Evolutionary conservation across 2,113 vertebrate species (phyloP).

Genomic region (Galeopterus variegatus): DNA sequence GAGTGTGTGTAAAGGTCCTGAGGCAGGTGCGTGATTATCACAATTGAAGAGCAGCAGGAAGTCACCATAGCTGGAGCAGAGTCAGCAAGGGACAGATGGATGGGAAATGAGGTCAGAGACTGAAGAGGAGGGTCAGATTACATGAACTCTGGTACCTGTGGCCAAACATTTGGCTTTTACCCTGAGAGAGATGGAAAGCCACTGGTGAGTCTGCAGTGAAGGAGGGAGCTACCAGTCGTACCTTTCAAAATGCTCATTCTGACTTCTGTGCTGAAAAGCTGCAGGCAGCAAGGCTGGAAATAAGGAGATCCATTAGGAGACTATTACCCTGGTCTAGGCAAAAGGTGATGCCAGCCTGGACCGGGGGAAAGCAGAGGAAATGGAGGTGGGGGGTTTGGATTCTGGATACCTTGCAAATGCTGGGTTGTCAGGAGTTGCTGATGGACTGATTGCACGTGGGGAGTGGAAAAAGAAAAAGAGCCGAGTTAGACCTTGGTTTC

Average conservation of each 20-base stretch:
- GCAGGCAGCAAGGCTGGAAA: neutral
- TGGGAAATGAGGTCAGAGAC: neutral
- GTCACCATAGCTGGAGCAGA: neutral
- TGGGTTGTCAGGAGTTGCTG: neutral
- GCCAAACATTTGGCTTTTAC: neutral
- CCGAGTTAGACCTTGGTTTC: neutral
- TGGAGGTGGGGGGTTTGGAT: fast-evolving
- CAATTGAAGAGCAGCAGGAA: neutral
- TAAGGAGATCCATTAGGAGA: neutral
- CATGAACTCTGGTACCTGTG: fast-evolving
- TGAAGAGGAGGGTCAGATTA: neutral
- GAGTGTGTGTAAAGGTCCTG: neutral
- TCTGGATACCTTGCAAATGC: neutral
- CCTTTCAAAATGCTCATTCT: neutral
- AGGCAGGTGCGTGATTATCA: neutral
- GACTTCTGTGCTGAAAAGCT: neutral
- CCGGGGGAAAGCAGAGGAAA: neutral
- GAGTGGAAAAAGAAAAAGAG: neutral
- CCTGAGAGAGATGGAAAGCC: neutral
- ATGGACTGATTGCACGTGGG: neutral
- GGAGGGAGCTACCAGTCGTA: fast-evolving
- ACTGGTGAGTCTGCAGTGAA: neutral
- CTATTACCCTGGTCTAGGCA: neutral
- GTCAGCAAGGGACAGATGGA: neutral
- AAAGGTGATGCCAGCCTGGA: neutral